phyloP scores from a whole-genome alignment of 2,113 vertebrate species.

The Pleuronectes platessa region DNA sequence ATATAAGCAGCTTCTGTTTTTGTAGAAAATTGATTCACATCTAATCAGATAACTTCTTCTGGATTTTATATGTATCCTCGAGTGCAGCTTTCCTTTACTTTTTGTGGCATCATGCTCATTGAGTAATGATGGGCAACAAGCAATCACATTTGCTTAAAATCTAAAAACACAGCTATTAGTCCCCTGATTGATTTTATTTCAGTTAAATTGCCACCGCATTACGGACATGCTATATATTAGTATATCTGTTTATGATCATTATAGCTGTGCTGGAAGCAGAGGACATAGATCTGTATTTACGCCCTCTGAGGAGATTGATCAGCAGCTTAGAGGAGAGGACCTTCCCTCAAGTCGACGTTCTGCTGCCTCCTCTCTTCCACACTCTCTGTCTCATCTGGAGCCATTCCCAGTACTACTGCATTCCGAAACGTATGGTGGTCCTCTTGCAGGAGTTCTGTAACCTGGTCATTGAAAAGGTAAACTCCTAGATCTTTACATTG shows the following conservation, averaged over 20 bases:
- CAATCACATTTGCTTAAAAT: too few species aligned
- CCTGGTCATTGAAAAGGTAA: slow-evolving; percentile 89
- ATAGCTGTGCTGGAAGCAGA: slow-evolving; percentile 78
- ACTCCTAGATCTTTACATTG: not conserved
- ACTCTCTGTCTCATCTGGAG: slow-evolving; percentile 92
- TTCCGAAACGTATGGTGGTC: slow-evolving; percentile 83
- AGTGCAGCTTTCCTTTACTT: not conserved
- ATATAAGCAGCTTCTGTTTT: not conserved
- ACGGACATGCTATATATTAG: not conserved
- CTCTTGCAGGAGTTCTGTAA: slow-evolving; percentile 89
- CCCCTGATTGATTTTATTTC: not conserved
- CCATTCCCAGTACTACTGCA: slow-evolving; percentile 83
- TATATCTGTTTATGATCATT: slow-evolving; percentile 10
- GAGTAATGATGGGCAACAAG: too few species aligned
- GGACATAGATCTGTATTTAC: slow-evolving; percentile 80
- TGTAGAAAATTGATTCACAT: too few species aligned
- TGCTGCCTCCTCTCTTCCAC: slow-evolving; percentile 86
- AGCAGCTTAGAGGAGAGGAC: slow-evolving; percentile 79
- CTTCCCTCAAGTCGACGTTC: slow-evolving; percentile 78
- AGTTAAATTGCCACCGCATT: not conserved
- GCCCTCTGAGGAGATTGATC: slow-evolving; percentile 76
- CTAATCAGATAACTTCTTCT: not conserved
- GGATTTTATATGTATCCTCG: not conserved
- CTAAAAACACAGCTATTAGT: not conserved
- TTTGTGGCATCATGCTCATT: too few species aligned